A percentile compares a stretch with the other conserved stretches of the same genome.
Conservation (phyloP, 53 echinoderm and acorn worm species). For the Arbacia lixula region DNA sequence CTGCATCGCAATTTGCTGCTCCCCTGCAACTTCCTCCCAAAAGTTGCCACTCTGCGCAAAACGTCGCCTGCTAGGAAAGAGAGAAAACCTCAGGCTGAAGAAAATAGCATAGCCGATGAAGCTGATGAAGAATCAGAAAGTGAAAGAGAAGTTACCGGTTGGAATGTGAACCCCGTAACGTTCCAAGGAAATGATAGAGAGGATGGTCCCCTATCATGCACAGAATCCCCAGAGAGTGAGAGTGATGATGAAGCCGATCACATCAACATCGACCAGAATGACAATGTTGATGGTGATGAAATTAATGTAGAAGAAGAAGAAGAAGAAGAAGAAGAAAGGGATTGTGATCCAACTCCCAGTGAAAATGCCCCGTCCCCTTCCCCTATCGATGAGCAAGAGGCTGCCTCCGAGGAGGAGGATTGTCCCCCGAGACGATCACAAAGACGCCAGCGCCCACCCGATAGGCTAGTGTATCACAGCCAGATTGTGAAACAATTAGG, state of each 20-base stretch:
- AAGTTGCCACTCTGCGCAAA: background rate
- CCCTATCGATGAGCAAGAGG: slow-evolving; percentile 1
- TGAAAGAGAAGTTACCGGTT: background rate
- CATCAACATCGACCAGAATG: background rate
- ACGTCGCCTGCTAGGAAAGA: background rate
- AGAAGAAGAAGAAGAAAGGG: too few species aligned
- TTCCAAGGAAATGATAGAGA: background rate
- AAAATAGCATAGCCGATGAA: background rate
- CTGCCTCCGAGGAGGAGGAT: slow-evolving; percentile 19
- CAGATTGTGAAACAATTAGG: background rate
- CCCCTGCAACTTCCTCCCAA: slow-evolving; percentile 27
- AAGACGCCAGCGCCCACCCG: slow-evolving; percentile 7
- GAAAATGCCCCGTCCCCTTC: background rate
- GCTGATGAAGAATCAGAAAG: background rate
- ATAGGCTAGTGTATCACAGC: slow-evolving; percentile 10
- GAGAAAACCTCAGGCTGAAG: background rate
- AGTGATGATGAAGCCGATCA: slow-evolving; percentile 28
- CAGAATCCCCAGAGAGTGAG: background rate
- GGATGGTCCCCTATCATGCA: too few species aligned
- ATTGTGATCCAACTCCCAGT: too few species aligned
- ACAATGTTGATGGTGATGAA: background rate
- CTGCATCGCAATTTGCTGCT: slow-evolving; percentile 55
- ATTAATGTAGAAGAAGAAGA: background rate
- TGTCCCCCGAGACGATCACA: slow-evolving; percentile 13
- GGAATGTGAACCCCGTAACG: background rate